phyloP scores from a whole-genome alignment of 1,140 invertebrate species.

The Rhynchophorus ferrugineus region DNA sequence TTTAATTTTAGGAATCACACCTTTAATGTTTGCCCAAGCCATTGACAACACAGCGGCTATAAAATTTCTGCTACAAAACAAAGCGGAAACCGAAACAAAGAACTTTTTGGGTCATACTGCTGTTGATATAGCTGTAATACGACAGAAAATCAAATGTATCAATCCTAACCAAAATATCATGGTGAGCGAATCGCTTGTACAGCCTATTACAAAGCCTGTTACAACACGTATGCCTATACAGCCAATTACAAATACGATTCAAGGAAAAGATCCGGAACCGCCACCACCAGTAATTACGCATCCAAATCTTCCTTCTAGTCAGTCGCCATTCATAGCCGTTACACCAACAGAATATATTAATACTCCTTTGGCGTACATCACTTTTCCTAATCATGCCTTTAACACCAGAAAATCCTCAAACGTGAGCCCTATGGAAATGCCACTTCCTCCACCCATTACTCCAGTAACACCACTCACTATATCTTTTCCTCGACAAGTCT shows the following conservation, averaged over 20 bases:
- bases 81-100: slow-evolving; percentile 23
- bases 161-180: slow-evolving; percentile 1
- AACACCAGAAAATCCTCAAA: slow-evolving; percentile 9
- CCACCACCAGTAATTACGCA: too few relatives aligned
- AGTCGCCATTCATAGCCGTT: too few relatives aligned
- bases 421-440: slow-evolving; percentile 10
- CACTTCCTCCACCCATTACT: slow-evolving; percentile 18
- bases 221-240: too few relatives aligned
- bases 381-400: background rate
- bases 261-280: too few relatives aligned
- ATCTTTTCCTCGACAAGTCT: slow-evolving; percentile 22
- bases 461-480: slow-evolving; percentile 22
- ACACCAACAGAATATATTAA: too few relatives aligned
- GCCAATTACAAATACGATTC: too few relatives aligned
- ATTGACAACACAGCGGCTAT: slow-evolving; percentile 24
- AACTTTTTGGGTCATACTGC: slow-evolving; percentile 28
- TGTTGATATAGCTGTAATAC: slow-evolving; percentile 17
- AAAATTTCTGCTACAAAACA: slow-evolving; percentile 22
- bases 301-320: too few relatives aligned
- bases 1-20: slow-evolving; percentile 31
- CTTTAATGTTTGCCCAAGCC: slow-evolving; percentile 35
- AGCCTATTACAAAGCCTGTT: too few relatives aligned
- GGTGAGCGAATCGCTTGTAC: too few relatives aligned
- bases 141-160: slow-evolving; percentile 12
- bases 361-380: background rate